Evolutionary conservation across 64 coral and sea anemone genomes (phyloP), one percentile per base, ranked within the genome.

Genomic region (Pachyseris speciosa): DNA sequence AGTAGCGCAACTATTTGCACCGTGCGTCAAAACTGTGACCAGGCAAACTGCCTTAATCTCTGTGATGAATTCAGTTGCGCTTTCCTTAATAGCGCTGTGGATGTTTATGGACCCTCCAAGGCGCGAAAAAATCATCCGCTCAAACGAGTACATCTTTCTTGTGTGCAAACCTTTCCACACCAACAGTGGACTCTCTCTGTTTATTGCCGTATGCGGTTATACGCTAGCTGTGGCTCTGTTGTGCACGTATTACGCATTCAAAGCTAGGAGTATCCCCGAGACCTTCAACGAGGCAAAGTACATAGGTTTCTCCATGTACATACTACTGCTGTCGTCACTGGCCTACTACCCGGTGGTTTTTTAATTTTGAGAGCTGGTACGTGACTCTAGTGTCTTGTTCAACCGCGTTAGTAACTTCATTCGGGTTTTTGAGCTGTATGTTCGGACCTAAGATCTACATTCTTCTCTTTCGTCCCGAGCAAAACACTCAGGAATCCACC

Each of bases 281-380:
- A 95, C 91, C 65, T 95, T 95, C 66, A 92, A 95, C 67, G 94
- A 95, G 52, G 63, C 89, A 27, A 92, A 87, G 26, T 92, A 91
- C 75, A 95, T 95, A 32, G 94, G 80, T 11, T 95, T 95, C 59
- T 86, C 94, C 17, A 87, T 95, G 74, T 95, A 95, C 51, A 80
- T 95, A 7, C 67, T 90, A 7, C 34, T 91, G 2, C 63, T 95
- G 11, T 95, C 94, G 0, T 95, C 88, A 36, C 19, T 92, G 1
- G 84, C 88, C 7, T 95, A 91, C 17, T 91, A 80, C 61, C 94
- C 94, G 3, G 94, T 95, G 6, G 88, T 74, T 39, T 78, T n/a
- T 77, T 34, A 47, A 71, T 16, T 75, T 95, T 25, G 49, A 88
- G 26, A 83, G 87, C 19, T 85, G 88, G 72, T 90, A 95, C 47